These are phyloP conservation scores for Plutella xylostella DNA, from an alignment of 2,888 invertebrate genomes.

Conservation along the genomic window DNA sequence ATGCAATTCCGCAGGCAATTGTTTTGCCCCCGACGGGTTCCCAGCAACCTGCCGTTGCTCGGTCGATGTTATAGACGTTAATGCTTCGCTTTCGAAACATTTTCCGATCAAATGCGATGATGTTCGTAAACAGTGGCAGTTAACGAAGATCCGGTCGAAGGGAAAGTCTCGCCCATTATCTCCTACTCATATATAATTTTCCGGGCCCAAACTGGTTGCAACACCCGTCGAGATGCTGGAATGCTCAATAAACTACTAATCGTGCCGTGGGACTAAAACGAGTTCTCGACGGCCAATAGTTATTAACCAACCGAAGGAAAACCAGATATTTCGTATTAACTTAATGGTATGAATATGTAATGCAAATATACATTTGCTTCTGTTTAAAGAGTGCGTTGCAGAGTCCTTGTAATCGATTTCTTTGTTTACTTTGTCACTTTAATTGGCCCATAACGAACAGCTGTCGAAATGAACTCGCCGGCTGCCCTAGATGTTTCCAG, in stretches of 20 bases:
- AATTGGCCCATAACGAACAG: background rate
- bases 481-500: background rate
- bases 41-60: conserved; percentile 31
- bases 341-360: background rate
- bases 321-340: conserved; percentile 1
- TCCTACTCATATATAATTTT: background rate
- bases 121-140: no score
- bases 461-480: background rate
- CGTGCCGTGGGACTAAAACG: conserved; percentile 17
- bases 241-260: conserved; percentile 17
- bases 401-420: background rate
- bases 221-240: conserved; percentile 11
- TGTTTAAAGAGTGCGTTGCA: no score
- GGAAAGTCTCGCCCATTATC: background rate
- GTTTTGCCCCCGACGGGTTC: conserved; percentile 42
- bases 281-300: conserved; percentile 11
- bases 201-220: conserved; percentile 8
- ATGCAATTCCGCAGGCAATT: conserved; percentile 33
- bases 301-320: conserved; percentile 9
- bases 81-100: conserved; percentile 31
- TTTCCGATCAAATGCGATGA: conserved; percentile 15
- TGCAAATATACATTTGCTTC: background rate
- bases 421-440: background rate
- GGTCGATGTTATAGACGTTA: no score
- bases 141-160: no score